Conservation (phyloP, 1,140 invertebrate species). For the Papilio aristodemus region DNA sequence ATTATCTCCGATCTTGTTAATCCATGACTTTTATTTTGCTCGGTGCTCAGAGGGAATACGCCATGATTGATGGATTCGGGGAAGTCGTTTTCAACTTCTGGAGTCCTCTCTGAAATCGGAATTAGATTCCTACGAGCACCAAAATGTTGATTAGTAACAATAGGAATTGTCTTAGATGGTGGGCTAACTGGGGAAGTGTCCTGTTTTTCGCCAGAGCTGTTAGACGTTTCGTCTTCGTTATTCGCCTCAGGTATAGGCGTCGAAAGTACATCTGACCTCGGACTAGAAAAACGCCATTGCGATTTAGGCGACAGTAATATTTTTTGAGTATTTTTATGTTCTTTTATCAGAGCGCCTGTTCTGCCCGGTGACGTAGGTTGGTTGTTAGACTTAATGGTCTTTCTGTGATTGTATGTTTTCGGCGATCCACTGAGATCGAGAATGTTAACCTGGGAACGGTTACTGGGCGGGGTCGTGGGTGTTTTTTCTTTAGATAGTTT, state of each 20-base stretch:
- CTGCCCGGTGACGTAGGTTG: conserved; percentile 80
- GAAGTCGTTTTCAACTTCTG: conserved; percentile 51
- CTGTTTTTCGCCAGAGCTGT: conserved; percentile 78
- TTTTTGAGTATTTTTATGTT: conserved; percentile 82
- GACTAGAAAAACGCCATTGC: conserved; percentile 86
- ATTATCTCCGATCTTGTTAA: conserved; percentile 77
- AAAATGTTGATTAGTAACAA: conserved; percentile 74
- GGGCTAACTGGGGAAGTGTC: conserved; percentile 57
- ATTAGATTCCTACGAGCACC: conserved; percentile 70
- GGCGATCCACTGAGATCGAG: conserved; percentile 85
- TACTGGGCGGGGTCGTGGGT: conserved; percentile 60
- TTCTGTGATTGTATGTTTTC: conserved; percentile 83
- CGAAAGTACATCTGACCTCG: conserved; percentile 89
- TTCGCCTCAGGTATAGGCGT: conserved; percentile 92
- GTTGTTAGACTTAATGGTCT: conserved; percentile 79
- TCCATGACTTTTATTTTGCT: conserved; percentile 54
- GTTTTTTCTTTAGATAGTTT: conserved; percentile 85
- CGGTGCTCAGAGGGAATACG: conserved; percentile 60
- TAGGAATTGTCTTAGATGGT: conserved; percentile 72
- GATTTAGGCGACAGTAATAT: conserved; percentile 86
- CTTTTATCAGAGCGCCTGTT: conserved; percentile 76
- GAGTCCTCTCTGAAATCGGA: conserved; percentile 62
- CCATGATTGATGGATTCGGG: conserved; percentile 55
- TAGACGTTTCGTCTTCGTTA: conserved; percentile 85
- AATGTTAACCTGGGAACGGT: conserved; percentile 80